phyloP scores from a whole-genome alignment of 2,797 vertebrate species.

The Peromyscus eremicus region DNA sequence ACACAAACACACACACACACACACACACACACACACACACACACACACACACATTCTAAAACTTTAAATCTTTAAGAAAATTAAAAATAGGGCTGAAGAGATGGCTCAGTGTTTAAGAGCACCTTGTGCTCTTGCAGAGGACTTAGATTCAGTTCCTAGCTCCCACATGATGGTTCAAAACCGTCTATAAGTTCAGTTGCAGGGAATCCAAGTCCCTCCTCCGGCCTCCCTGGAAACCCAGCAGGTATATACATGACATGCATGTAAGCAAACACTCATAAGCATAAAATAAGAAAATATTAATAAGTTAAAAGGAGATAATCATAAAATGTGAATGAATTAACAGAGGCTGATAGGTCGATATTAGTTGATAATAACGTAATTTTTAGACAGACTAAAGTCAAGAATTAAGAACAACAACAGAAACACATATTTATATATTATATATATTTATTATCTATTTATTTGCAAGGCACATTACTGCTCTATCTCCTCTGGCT shows the following conservation, averaged over 20 bases:
- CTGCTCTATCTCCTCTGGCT: constrained; percentile 3
- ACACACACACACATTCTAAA: neutral
- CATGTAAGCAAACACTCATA: neutral
- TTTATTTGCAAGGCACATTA: neutral
- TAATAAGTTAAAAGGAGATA: neutral
- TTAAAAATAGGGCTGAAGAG: neutral
- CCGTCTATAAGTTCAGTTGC: neutral
- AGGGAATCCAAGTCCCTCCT: neutral
- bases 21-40: too few relatives aligned
- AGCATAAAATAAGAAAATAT: neutral
- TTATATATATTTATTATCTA: neutral
- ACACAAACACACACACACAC: too few relatives aligned
- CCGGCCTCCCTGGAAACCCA: neutral
- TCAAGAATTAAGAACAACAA: neutral
- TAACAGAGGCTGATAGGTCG: neutral
- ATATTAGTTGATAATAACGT: neutral
- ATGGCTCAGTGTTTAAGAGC: neutral
- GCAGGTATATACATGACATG: neutral
- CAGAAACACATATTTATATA: neutral
- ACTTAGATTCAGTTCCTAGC: neutral
- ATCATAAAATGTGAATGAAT: neutral
- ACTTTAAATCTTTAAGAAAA: neutral
- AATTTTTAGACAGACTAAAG: neutral
- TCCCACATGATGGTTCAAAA: neutral
- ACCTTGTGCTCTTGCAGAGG: neutral